These are phyloP conservation scores for Ammodytes marinus DNA, from an alignment of 2,113 vertebrate species.

Conservation along the genomic window DNA sequence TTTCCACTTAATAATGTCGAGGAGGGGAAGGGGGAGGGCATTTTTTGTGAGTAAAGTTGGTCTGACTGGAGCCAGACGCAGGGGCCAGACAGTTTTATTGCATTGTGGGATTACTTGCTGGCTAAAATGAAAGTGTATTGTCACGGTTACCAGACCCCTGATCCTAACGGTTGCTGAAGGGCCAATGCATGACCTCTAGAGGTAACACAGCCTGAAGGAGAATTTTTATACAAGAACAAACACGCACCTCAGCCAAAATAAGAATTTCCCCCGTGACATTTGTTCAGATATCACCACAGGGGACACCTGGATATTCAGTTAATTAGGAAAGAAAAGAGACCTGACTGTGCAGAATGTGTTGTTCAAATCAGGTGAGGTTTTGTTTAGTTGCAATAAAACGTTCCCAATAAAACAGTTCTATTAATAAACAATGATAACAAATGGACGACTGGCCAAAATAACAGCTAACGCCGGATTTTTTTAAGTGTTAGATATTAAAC, in stretches of 20 bases:
- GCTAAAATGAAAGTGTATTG: conserved; percentile 80
- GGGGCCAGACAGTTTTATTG: conserved; percentile 83
- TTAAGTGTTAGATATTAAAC: not conserved
- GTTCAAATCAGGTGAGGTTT: conserved; percentile 34
- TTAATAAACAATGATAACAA: not conserved
- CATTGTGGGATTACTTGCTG: conserved; percentile 76
- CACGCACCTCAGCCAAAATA: conserved; percentile 46
- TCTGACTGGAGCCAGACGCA: conserved; percentile 79
- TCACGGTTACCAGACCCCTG: conserved; percentile 71
- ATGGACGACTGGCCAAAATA: conserved; percentile 3
- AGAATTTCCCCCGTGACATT: conserved; percentile 54
- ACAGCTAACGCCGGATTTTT: not conserved
- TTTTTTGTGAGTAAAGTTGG: conserved; percentile 77
- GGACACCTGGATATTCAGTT: conserved; percentile 52
- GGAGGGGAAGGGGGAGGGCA: conserved; percentile 23
- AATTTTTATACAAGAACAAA: conserved; percentile 66
- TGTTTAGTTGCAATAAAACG: conserved; percentile 29
- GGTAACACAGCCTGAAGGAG: conserved; percentile 61
- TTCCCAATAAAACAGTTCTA: conserved; percentile 5
- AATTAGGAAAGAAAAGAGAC: conserved; percentile 61
- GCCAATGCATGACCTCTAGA: conserved; percentile 64
- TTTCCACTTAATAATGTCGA: conserved; percentile 66
- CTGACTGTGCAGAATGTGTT: conserved; percentile 25
- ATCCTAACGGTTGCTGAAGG: conserved; percentile 60
- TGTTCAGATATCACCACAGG: conserved; percentile 60